Evolutionary conservation across 37 sponge, comb jelly and placozoan genomes (phyloP), one percentile per base, ranked within the genome.

Genomic region (Oscarella lobularis): DNA sequence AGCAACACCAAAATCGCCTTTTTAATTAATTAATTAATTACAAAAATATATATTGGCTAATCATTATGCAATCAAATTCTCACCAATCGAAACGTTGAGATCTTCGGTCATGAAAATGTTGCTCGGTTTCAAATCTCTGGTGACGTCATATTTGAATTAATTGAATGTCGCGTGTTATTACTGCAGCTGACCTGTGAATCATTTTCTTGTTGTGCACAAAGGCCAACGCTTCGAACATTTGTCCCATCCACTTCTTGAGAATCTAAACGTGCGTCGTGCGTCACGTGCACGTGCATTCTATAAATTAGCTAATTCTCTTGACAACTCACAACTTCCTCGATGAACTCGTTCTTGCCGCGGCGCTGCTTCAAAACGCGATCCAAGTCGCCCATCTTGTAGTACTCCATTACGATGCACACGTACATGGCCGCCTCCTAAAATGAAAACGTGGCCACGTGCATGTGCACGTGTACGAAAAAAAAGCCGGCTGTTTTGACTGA

Each of bases 1-100:
- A 35, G 94, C 80, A 1, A 93, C 87, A 67, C 89, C 89, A 84
- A 93, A 93, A 66, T 93, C 94, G 3, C 90, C 90, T 79, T n/a
- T 32, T 32, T 4, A 68, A 20, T 34, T 30, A 4, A 68, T 68
- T 68, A 68, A 35, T 29, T 34, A 30, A 68, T 68, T 14, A 20
- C 71, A 68, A 4, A 4, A 68, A 5, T 35, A 5, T 79, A 20
- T 9, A 27, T 9, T 48, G 20, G 20, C 9, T 48, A 20, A 9
- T 27, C 20, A 20, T 27, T 20, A 48, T 37, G 78, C 30, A 0
- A 20, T 6, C 36, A 2, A n/a, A 74, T 36, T 76, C 37, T 67
- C 4, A 78, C 83, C 78, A 41, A 82, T 27, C 34, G 30, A 39
- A 1, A 81, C 6, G 41, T 79, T 75, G 27, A 86, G 67, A 67